These are phyloP conservation scores for Cydia fagiglandana DNA, from an alignment of 1,140 invertebrate genomes.

Conservation along the genomic window DNA sequence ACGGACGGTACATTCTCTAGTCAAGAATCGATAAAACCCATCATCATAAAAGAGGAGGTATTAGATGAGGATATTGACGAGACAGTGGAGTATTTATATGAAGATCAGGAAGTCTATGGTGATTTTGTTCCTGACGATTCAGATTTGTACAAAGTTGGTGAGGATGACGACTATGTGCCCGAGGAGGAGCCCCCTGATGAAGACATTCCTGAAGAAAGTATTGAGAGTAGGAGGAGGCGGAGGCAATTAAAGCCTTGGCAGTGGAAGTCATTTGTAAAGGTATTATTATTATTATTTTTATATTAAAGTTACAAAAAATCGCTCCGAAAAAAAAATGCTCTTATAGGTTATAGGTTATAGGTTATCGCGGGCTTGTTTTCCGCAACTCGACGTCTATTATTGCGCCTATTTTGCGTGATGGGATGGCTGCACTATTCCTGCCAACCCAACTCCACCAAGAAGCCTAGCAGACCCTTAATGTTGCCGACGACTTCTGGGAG, in stretches of 20 bases:
- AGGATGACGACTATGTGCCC: slow-evolving; percentile 22
- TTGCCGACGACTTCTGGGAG: too few relatives aligned
- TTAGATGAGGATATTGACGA: slow-evolving; percentile 17
- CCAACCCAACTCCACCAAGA: too few relatives aligned
- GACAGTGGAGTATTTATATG: slow-evolving; percentile 32
- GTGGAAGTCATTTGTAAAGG: slow-evolving; percentile 19
- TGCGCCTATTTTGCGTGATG: too few relatives aligned
- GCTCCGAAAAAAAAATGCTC: too few relatives aligned
- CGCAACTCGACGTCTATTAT: too few relatives aligned
- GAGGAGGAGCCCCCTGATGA: slow-evolving; percentile 8
- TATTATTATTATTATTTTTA: background rate
- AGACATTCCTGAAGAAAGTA: slow-evolving; percentile 12
- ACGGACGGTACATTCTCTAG: slow-evolving; percentile 31
- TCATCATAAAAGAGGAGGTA: slow-evolving; percentile 40
- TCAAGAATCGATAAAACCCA: slow-evolving; percentile 41
- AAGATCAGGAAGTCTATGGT: slow-evolving; percentile 33
- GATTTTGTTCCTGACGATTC: slow-evolving; percentile 41
- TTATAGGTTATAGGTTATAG: too few relatives aligned
- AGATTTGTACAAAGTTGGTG: slow-evolving; percentile 29
- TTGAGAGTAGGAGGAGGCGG: background rate
- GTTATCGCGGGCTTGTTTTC: too few relatives aligned
- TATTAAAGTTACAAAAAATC: too few relatives aligned
- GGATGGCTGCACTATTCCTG: too few relatives aligned
- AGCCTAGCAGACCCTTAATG: too few relatives aligned
- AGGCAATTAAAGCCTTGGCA: background rate